A percentile compares a stretch with the other conserved stretches of the same genome.
Evolutionary conservation across 2,888 invertebrate species (phyloP).

Genomic region (Synanthedon vespiformis): DNA sequence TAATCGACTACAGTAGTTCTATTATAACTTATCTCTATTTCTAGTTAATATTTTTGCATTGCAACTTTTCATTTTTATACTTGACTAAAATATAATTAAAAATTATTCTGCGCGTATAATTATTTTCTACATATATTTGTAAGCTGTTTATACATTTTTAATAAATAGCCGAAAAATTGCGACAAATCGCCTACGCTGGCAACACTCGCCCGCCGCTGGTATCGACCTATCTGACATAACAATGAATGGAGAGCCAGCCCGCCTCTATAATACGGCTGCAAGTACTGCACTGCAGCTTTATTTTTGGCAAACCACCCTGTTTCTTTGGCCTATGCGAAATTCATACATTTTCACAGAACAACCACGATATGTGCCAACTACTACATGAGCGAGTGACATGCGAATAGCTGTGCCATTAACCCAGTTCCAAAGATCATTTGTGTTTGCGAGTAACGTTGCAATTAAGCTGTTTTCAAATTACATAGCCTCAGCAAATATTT

Average conservation of each 20-base stretch:
- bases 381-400: background rate
- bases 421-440: background rate
- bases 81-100: too few relatives aligned
- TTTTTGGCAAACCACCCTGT: conserved; percentile 44
- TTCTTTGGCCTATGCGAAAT: background rate
- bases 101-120: too few relatives aligned
- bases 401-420: background rate
- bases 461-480: background rate
- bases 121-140: too few relatives aligned
- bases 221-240: conserved; percentile 47
- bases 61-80: too few relatives aligned
- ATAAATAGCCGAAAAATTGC: too few relatives aligned
- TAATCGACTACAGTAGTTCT: too few relatives aligned
- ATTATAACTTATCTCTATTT: too few relatives aligned
- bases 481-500: too few relatives aligned
- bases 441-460: background rate
- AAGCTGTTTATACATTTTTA: too few relatives aligned
- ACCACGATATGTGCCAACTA: background rate
- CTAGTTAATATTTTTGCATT: too few relatives aligned
- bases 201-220: conserved; percentile 8
- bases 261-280: conserved; percentile 54
- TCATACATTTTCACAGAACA: background rate
- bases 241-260: conserved; percentile 49
- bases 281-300: conserved; percentile 69
- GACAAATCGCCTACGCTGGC: background rate